A percentile compares a stretch with the other conserved stretches of the same genome.
These are phyloP conservation scores for Andrena dorsata DNA, from an alignment of 2,888 invertebrate species.

Conservation along the genomic window DNA sequence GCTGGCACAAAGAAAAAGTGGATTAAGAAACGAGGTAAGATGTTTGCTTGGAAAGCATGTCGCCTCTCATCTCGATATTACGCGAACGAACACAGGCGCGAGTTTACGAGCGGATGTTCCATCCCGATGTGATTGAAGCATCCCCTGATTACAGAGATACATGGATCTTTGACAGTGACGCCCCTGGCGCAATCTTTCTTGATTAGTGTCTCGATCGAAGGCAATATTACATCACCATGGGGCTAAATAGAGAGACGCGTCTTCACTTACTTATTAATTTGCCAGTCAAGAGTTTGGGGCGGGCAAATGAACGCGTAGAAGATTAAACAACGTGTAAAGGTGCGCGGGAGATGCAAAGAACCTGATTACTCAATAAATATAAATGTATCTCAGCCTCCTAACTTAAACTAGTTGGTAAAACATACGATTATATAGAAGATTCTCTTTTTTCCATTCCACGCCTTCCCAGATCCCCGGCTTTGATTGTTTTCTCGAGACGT, in stretches of 20 bases:
- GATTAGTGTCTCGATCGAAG: conserved; percentile 28
- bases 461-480: conserved; percentile 17
- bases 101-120: conserved; percentile 12
- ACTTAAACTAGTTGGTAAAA: too few relatives aligned
- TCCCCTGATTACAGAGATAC: conserved; percentile 53
- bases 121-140: conserved; percentile 49
- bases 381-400: too few relatives aligned
- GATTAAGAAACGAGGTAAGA: conserved; percentile 24
- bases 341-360: too few relatives aligned
- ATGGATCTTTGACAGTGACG: conserved; percentile 16
- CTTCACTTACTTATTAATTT: neutral
- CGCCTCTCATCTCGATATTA: neutral
- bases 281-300: too few relatives aligned
- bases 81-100: neutral
- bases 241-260: neutral
- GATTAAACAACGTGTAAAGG: too few relatives aligned
- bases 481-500: conserved; percentile 9
- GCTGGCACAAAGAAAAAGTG: conserved; percentile 29
- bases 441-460: neutral
- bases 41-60: conserved; percentile 48
- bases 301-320: too few relatives aligned
- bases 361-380: too few relatives aligned
- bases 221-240: neutral
- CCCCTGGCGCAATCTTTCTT: conserved; percentile 14
- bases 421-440: neutral